These are phyloP conservation scores for Lepidurus arcticus DNA, from an alignment of 1,140 invertebrate genomes.

Conservation along the genomic window DNA sequence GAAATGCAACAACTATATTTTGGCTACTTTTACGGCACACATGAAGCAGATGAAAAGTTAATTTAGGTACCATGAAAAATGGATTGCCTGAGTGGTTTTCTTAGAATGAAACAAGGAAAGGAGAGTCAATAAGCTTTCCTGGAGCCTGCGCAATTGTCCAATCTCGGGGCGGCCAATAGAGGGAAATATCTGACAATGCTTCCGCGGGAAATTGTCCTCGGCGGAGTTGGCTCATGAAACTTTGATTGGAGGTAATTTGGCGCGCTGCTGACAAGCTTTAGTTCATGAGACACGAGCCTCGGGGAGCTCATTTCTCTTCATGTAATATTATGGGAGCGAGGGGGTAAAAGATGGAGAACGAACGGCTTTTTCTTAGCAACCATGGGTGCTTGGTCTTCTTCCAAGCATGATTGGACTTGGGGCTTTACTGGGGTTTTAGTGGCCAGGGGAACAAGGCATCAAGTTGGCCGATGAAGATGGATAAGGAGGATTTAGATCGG, in stretches of 20 bases:
- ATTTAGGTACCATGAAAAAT: too few relatives aligned
- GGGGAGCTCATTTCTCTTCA: constrained; percentile 17
- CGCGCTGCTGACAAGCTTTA: constrained; percentile 11
- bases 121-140: neutral
- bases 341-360: neutral
- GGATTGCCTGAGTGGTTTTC: too few relatives aligned
- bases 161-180: neutral
- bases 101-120: neutral
- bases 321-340: constrained; percentile 19
- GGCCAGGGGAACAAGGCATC: constrained; percentile 15
- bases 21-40: neutral
- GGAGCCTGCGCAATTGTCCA: neutral
- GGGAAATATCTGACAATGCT: neutral
- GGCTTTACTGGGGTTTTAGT: constrained; percentile 21
- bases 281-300: constrained; percentile 8
- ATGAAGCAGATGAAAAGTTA: too few relatives aligned
- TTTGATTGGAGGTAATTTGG: constrained; percentile 22
- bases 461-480: constrained; percentile 16
- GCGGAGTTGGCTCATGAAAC: constrained; percentile 18
- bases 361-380: neutral
- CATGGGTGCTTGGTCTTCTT: neutral
- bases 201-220: constrained; percentile 8
- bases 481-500: constrained; percentile 10
- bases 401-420: constrained; percentile 10
- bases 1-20: neutral